Evolutionary conservation across 2,797 vertebrate genomes (phyloP), one percentile per base, ranked within the genome.

Genomic region (Sciurus carolinensis): DNA sequence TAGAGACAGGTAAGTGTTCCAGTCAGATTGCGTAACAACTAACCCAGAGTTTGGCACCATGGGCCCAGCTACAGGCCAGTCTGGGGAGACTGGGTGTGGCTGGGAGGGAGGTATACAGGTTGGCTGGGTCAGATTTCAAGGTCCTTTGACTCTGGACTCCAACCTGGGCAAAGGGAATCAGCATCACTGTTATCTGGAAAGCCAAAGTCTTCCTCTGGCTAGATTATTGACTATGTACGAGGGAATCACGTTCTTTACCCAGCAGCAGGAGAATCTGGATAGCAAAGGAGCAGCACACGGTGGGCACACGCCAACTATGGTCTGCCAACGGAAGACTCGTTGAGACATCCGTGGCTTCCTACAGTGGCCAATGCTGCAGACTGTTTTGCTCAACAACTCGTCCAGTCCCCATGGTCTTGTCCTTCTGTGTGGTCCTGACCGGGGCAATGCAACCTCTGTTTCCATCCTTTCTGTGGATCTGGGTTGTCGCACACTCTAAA

Each of bases 111-210:
- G 4, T 36, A 17, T 67, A n/a, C 71, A 77, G 52, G n/a, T 62
- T 89, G 76, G 69, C 0, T 52, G 62, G 44, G 54, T 93, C 87
- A 71, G 87, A 80, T 50, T 39, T 17, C 79, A 84, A 88, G 95
- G 91, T 95, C 75, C 72, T 10, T 0, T 72, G 72, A 26, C 71
- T 33, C 12, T 93, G 96, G 80, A 90, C 93, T 95, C 76, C 44
- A n/a, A 96, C 90, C 22, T 1, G 86, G 89, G 83, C 87, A 95
- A 95, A 97, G 52, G 39, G 75, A 86, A 54, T 12, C 72, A 26
- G 33, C 57, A 72, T 36, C 59, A 22, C 4, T 12, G 17, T 42
- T 57, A 81, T 76, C 86, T 89, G 28, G 52, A 64, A 39, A 91
- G 81, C 67, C 90, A 67, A 7, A 50, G 36, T 33, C 44, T 47